These are phyloP conservation scores for Aplysia californica DNA, from an alignment of 1,140 invertebrate species.

Conservation along the genomic window DNA sequence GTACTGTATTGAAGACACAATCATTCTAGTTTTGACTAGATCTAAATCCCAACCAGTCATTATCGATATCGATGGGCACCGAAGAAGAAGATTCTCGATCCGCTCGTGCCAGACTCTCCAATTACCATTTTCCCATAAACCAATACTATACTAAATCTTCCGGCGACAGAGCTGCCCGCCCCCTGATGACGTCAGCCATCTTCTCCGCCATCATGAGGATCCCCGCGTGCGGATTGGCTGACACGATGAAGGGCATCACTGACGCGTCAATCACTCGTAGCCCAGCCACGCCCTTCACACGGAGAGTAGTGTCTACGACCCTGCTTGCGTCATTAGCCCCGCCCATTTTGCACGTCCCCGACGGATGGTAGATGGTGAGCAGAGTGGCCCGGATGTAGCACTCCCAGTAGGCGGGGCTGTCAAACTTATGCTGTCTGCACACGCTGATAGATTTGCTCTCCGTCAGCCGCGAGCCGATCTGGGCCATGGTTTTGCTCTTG, in stretches of 20 bases:
- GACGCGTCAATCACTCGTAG: slow-evolving; percentile 54
- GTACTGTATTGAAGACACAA: no score
- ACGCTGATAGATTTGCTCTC: not conserved
- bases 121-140: no score
- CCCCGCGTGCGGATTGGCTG: slow-evolving; percentile 83
- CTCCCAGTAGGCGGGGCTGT: slow-evolving; percentile 56
- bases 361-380: slow-evolving; percentile 84
- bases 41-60: no score
- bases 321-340: slow-evolving; percentile 84
- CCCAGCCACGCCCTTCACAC: slow-evolving; percentile 43
- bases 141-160: not conserved
- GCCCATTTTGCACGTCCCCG: slow-evolving; percentile 93
- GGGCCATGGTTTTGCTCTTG: not conserved
- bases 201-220: slow-evolving; percentile 90
- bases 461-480: not conserved
- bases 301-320: slow-evolving; percentile 80
- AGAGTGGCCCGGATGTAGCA: slow-evolving; percentile 61
- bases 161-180: not conserved
- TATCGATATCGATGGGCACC: no score
- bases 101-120: no score
- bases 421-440: slow-evolving; percentile 11
- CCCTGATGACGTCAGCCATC: slow-evolving; percentile 79
- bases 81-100: no score
- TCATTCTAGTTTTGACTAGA: no score
- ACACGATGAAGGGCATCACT: slow-evolving; percentile 45